Percentiles rank a stretch among this genome's conserved stretches.
These are phyloP conservation scores for Aphis craccivora DNA, from an alignment of 1,140 invertebrate genomes.

Conservation along the genomic window DNA sequence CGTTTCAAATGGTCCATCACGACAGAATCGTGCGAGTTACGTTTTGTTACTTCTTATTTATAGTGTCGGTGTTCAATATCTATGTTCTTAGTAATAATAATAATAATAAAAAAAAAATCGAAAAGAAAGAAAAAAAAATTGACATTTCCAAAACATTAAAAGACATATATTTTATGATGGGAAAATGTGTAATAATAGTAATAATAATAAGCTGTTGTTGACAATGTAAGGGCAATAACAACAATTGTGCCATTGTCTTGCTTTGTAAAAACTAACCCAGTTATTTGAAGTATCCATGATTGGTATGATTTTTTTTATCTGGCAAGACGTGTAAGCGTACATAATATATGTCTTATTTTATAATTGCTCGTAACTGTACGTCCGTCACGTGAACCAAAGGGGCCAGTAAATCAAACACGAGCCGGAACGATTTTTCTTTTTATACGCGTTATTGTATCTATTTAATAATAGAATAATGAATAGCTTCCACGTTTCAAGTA, in stretches of 20 bases:
- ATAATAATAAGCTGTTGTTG: constrained; percentile 31
- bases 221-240: constrained; percentile 39
- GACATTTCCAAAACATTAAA: background rate
- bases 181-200: constrained; percentile 43
- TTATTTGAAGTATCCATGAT: constrained; percentile 46
- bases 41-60: background rate
- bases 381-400: background rate
- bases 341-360: constrained; percentile 51
- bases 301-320: constrained; percentile 4
- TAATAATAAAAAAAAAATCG: background rate
- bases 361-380: constrained; percentile 24
- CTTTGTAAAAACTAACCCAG: constrained; percentile 48
- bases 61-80: background rate
- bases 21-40: background rate
- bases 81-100: too few species aligned
- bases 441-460: background rate
- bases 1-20: constrained; percentile 12
- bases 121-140: background rate
- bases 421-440: constrained; percentile 47
- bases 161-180: background rate
- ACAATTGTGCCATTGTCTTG: constrained; percentile 48
- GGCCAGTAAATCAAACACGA: constrained; percentile 34
- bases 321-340: constrained; percentile 38
- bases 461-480: background rate
- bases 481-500: constrained; percentile 24